Conservation (phyloP, 2,888 invertebrate species). For the Pachliopta kotzebuea region DNA sequence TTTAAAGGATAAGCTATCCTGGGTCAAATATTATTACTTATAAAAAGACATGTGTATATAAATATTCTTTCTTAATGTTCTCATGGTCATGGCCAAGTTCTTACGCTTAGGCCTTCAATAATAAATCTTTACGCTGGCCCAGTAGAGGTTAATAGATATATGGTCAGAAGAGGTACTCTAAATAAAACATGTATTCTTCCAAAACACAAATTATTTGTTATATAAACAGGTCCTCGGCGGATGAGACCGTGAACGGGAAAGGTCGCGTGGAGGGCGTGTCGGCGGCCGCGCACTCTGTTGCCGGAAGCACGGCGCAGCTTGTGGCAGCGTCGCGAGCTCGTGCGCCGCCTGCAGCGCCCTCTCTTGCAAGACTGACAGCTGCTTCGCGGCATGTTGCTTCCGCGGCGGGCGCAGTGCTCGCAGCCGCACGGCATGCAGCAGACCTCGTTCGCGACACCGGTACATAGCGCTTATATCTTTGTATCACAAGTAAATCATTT, state of each 20-base stretch:
- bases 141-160: too few relatives aligned
- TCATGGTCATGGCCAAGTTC: too few relatives aligned
- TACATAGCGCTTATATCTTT: not conserved
- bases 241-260: slow-evolving; percentile 91
- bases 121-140: too few relatives aligned
- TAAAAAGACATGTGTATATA: too few relatives aligned
- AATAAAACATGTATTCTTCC: too few relatives aligned
- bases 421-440: slow-evolving; percentile 94
- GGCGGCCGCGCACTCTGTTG: slow-evolving; percentile 96
- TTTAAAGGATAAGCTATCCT: too few relatives aligned
- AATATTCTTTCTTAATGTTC: too few relatives aligned
- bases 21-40: too few relatives aligned
- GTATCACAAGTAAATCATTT: not conserved
- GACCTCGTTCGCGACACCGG: slow-evolving; percentile 84
- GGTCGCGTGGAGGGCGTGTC: slow-evolving; percentile 96
- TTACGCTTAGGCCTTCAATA: too few relatives aligned
- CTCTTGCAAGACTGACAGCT: slow-evolving; percentile 88
- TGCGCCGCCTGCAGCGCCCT: slow-evolving; percentile 90
- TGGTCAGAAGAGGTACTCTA: too few relatives aligned
- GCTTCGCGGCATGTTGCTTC: slow-evolving; percentile 95
- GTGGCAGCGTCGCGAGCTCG: slow-evolving; percentile 98
- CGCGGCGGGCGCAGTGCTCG: slow-evolving; percentile 95
- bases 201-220: too few relatives aligned
- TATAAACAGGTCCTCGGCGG: slow-evolving; percentile 90
- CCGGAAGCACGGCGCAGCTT: slow-evolving; percentile 97